phyloP scores from a whole-genome alignment of 1,140 invertebrate genomes.

The Idris sp. region DNA sequence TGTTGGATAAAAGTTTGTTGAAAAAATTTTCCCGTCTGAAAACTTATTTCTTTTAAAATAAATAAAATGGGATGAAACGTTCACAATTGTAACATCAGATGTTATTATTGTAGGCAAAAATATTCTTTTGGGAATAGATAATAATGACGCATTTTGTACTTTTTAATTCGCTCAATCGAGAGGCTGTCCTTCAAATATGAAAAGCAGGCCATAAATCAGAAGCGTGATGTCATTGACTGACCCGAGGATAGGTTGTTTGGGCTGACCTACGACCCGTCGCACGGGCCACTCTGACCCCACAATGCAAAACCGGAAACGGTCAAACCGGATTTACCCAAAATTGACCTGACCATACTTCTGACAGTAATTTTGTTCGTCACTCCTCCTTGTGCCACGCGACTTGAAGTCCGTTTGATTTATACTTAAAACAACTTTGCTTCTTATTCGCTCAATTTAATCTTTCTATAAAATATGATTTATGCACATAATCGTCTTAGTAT shows the following conservation, averaged over 20 bases:
- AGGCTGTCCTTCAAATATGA: conserved; percentile 55
- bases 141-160: conserved; percentile 27
- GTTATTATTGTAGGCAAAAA: conserved; percentile 9
- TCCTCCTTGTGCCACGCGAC: conserved; percentile 74
- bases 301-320: conserved; percentile 68
- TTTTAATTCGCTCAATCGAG: conserved; percentile 47
- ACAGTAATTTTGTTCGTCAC: conserved; percentile 72
- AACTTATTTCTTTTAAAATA: too few species aligned
- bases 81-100: conserved; percentile 1
- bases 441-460: conserved; percentile 3
- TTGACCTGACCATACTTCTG: conserved; percentile 67
- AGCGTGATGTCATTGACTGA: conserved; percentile 71
- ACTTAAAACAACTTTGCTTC: conserved; percentile 26
- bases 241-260: conserved; percentile 77
- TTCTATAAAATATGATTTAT: too few species aligned
- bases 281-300: conserved; percentile 69
- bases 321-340: conserved; percentile 63
- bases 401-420: conserved; percentile 68
- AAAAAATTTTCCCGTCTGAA: too few species aligned
- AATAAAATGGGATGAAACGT: too few species aligned
- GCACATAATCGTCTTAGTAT: too few species aligned
- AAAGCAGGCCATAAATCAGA: conserved; percentile 75
- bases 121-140: conserved; percentile 6
- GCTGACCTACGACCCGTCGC: conserved; percentile 75
- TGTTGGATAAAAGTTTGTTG: too few species aligned